Percentiles rank a stretch among this genome's conserved stretches.
Conservation (phyloP, 2,888 invertebrate species). For the Melinaea marsaeus region DNA sequence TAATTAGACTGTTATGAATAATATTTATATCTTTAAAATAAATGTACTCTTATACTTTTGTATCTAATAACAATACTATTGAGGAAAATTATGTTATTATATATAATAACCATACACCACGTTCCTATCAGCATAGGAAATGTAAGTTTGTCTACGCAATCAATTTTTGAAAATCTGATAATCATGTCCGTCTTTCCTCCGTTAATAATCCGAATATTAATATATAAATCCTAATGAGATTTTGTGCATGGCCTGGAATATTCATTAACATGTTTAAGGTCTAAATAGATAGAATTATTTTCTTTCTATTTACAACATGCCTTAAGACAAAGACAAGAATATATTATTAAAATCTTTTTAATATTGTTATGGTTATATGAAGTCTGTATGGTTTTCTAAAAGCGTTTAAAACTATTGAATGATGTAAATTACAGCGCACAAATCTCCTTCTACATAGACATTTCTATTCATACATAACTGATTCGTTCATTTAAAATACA, state of each 20-base stretch:
- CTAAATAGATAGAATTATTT: neutral
- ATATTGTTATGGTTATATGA: too few relatives aligned
- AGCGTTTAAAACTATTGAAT: conserved; percentile 23
- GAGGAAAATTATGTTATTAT: conserved; percentile 9
- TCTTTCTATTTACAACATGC: too few relatives aligned
- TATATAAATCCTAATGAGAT: conserved; percentile 10
- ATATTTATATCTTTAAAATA: too few relatives aligned
- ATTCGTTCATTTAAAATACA: too few relatives aligned
- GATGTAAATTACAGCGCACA: conserved; percentile 48
- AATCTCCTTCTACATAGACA: conserved; percentile 45
- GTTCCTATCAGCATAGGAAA: conserved; percentile 9
- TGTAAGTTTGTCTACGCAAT: conserved; percentile 16
- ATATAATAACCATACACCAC: neutral
- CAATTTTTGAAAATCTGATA: conserved; percentile 28
- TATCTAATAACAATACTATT: neutral
- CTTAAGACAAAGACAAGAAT: too few relatives aligned
- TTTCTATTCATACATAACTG: conserved; percentile 22
- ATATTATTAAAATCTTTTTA: too few relatives aligned
- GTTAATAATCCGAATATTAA: conserved; percentile 20
- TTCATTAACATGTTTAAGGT: neutral
- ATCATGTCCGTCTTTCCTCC: conserved; percentile 18
- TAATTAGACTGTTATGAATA: neutral
- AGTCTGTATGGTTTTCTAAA: too few relatives aligned
- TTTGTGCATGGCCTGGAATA: conserved; percentile 30
- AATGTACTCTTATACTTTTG: too few relatives aligned